Evolutionary conservation across 2,797 vertebrate species (phyloP).

Genomic region (Phalanger gymnotis): DNA sequence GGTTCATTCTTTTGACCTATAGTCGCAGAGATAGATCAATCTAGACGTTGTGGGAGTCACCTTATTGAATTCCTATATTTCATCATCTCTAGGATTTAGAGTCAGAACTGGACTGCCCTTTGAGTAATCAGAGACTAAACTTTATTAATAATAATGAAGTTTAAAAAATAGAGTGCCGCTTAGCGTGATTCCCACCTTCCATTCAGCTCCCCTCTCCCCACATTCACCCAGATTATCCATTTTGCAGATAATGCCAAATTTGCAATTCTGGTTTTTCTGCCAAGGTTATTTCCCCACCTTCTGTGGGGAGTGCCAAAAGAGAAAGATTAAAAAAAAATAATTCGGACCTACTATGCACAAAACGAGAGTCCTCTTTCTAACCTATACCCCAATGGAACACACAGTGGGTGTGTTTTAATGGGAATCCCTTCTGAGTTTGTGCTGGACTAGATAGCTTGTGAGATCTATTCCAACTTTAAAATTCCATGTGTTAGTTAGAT

Average conservation of each 20-base stretch:
- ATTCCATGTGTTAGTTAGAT: not conserved
- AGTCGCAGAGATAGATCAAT: conserved; percentile 64
- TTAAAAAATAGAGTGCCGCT: not conserved
- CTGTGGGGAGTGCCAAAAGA: not conserved
- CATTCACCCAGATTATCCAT: not conserved
- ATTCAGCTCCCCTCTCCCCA: not conserved
- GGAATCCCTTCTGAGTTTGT: not conserved
- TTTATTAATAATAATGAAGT: conserved; percentile 1
- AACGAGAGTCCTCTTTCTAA: not conserved
- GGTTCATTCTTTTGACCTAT: conserved; percentile 77
- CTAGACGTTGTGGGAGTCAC: conserved; percentile 61
- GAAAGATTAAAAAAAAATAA: not conserved
- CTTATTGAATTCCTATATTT: not conserved
- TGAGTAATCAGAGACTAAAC: conserved; percentile 11
- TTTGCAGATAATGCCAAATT: not conserved
- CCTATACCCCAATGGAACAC: not conserved
- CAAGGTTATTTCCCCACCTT: not conserved
- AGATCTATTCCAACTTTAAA: not conserved
- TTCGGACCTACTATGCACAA: not conserved
- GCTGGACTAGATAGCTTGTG: not conserved
- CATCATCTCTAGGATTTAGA: conserved; percentile 30
- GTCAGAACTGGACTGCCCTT: not conserved
- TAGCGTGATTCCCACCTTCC: not conserved
- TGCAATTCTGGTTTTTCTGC: not conserved
- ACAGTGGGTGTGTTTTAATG: not conserved